Evolutionary conservation across 2,888 invertebrate genomes (phyloP), one percentile per base, ranked within the genome.

Genomic region (Mongoloraphidia duomilia): DNA sequence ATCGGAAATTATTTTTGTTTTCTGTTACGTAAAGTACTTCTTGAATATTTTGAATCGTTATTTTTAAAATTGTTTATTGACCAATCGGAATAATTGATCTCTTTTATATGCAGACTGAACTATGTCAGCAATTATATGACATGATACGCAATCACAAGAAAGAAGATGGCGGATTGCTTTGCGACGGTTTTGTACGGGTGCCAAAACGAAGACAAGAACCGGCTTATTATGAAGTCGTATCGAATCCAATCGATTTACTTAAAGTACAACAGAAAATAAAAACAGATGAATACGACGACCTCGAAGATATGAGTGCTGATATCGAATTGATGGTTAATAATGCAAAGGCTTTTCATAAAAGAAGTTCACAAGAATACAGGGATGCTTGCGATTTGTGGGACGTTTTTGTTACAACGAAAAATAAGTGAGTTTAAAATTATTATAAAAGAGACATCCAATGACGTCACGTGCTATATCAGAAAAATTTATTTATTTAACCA

Each of bases 201-300:
- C 96, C 97, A 0, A 96, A 96, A 63, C 76, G 94, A 51, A 77
- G 95, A 50, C 94, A 89, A 62, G 91, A 92, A 61, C 90, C 90
- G 2, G 83, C 84, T 49, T 91, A 92, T 63, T 90, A 91, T 66
- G 90, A 91, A 70, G 88, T 92, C 37, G 92, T 98, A 2, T 78
- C 82, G 8, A 90, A 90, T 63, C 97, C 97, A 2, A 97, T 98
- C 63, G 97, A 98, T 67, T 74, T 98, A 61, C 69, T 95, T 40
- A 82, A 88, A 67, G 92, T 98, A 3, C 95, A 96, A 66, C 95
- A 95, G 63, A 97, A 96, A 66, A 70, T 97, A 9, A 95, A 94
- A 76, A 94, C 91, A 0, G 96, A 97, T 59, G 94, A 95, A 48
- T 98, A 98, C 66, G 86, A 88, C 57, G 92, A 93, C 63, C 77